These are phyloP conservation scores for Galendromus occidentalis DNA, from an alignment of 1,140 invertebrate genomes.

Conservation along the genomic window DNA sequence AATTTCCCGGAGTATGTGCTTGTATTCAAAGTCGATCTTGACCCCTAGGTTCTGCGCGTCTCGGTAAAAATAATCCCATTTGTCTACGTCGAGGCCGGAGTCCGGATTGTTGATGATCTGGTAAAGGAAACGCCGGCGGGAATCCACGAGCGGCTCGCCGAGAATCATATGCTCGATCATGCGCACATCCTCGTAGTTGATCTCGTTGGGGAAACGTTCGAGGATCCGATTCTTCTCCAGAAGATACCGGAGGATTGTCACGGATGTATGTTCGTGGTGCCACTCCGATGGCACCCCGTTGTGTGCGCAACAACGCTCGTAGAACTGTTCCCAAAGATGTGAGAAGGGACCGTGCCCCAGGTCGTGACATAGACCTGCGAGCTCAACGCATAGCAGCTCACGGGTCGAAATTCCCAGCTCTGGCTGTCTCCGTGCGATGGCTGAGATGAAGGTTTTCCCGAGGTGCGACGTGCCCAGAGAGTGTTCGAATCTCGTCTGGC, in stretches of 20 bases:
- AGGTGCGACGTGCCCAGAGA: constrained; percentile 36
- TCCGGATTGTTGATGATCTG: constrained; percentile 42
- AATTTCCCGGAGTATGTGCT: constrained; percentile 27
- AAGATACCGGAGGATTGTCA: constrained; percentile 11
- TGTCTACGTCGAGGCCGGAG: constrained; percentile 46
- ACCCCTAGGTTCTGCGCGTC: constrained; percentile 36
- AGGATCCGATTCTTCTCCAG: constrained; percentile 6
- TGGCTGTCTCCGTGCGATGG: constrained; percentile 27
- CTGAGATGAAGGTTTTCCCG: constrained; percentile 27
- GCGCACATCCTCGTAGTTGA: constrained; percentile 22
- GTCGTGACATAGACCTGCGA: constrained; percentile 47
- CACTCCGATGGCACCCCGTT: background rate
- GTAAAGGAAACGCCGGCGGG: constrained; percentile 16
- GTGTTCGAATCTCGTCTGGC: constrained; percentile 41
- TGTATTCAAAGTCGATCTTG: constrained; percentile 30
- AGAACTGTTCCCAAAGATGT: constrained; percentile 37
- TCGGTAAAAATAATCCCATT: constrained; percentile 45
- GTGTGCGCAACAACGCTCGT: constrained; percentile 14
- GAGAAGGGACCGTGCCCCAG: constrained; percentile 45
- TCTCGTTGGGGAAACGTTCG: constrained; percentile 9
- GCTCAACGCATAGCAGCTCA: constrained; percentile 35
- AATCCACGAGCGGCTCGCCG: constrained; percentile 23
- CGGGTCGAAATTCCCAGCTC: constrained; percentile 28
- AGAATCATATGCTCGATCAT: constrained; percentile 33
- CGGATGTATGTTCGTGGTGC: constrained; percentile 12